Percentiles rank a stretch among this genome's conserved stretches.
These are phyloP conservation scores for Heliconius ethilla DNA, from an alignment of 2,888 invertebrate genomes.

Conservation along the genomic window DNA sequence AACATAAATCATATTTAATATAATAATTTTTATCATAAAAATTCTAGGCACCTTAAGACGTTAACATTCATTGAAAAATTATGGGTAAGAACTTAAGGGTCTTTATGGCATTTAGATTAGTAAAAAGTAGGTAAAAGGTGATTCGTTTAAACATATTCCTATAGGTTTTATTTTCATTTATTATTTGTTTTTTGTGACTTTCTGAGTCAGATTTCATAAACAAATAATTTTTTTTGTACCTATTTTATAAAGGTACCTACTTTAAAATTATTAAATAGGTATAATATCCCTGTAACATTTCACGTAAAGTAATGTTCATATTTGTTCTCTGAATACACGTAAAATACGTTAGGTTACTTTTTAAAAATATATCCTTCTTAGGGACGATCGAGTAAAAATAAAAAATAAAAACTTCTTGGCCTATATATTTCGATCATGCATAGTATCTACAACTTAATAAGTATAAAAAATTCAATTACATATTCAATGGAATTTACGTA, in stretches of 20 bases:
- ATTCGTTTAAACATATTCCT: background rate
- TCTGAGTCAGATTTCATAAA: background rate
- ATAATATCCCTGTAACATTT: background rate
- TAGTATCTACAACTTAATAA: slow-evolving; percentile 1
- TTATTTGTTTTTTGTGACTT: background rate
- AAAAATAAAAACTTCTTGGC: background rate
- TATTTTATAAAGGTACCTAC: background rate
- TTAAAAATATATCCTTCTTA: background rate
- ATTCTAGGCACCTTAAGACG: no score
- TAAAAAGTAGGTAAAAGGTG: background rate
- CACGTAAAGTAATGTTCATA: background rate
- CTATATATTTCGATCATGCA: background rate
- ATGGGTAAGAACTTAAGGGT: background rate
- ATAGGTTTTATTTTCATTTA: background rate
- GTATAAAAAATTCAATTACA: slow-evolving; percentile 9
- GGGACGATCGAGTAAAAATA: background rate
- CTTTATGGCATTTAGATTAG: background rate
- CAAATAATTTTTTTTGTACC: background rate
- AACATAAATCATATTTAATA: background rate
- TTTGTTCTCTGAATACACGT: background rate
- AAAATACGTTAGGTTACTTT: background rate
- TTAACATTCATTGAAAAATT: background rate
- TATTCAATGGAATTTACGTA: slow-evolving; percentile 24
- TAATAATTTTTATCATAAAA: background rate
- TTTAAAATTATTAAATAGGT: background rate